Evolutionary conservation across 2,797 vertebrate genomes (phyloP).

Genomic region (Enteromius unitaeniatus): DNA sequence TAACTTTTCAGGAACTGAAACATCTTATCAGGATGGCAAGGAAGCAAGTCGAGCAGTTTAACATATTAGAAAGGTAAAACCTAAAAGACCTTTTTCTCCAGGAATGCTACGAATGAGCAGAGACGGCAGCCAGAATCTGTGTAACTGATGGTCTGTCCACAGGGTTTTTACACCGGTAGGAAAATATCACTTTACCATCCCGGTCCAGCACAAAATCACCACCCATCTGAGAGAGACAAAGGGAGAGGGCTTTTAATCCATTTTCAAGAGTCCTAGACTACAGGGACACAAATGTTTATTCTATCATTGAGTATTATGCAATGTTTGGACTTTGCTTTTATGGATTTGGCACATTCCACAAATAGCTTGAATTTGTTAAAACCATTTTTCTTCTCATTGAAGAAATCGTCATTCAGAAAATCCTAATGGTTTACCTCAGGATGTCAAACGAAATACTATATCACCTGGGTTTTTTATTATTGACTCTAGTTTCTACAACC

Average conservation of each 20-base stretch:
- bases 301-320: constrained; percentile 52
- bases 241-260: neutral
- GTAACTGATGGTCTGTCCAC: constrained; percentile 67
- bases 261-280: constrained; percentile 29
- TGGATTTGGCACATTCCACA: constrained; percentile 21
- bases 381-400: neutral
- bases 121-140: constrained; percentile 61
- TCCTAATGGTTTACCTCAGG: neutral
- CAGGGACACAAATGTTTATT: constrained; percentile 54
- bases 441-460: neutral
- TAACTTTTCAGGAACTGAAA: constrained; percentile 17
- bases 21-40: neutral
- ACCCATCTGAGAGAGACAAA: constrained; percentile 70
- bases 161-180: constrained; percentile 68
- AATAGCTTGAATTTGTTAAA: neutral
- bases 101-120: neutral
- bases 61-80: neutral
- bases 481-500: neutral
- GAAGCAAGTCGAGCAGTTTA: constrained; percentile 4
- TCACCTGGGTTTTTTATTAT: neutral
- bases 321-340: constrained; percentile 39
- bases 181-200: constrained; percentile 70
- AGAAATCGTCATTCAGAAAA: constrained; percentile 1
- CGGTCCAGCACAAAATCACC: constrained; percentile 77
- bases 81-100: neutral